Conservation (phyloP, 1,140 invertebrate genomes). For the Pseudomyrmex flavicornis region DNA sequence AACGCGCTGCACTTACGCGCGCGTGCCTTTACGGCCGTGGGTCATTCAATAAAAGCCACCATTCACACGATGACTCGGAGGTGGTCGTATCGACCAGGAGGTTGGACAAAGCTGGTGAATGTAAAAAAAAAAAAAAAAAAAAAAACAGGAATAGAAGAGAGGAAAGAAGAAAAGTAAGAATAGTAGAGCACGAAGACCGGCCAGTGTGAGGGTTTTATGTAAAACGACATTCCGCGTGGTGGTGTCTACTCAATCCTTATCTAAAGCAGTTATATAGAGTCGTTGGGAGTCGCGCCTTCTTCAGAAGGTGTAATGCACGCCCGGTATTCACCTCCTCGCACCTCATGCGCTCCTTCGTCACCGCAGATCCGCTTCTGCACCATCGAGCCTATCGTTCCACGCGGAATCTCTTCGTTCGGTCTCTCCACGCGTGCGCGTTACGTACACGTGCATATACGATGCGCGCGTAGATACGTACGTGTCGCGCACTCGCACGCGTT, state of each 20-base stretch:
- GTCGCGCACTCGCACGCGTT: slow-evolving; percentile 15
- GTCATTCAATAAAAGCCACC: slow-evolving; percentile 72
- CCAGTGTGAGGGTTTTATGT: slow-evolving; percentile 69
- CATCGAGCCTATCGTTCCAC: slow-evolving; percentile 54
- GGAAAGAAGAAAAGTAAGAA: slow-evolving; percentile 10
- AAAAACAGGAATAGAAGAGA: background rate
- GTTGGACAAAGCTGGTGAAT: background rate
- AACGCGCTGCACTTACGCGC: slow-evolving; percentile 62
- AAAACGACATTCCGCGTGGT: slow-evolving; percentile 77
- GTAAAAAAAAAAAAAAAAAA: background rate
- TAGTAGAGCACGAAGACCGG: slow-evolving; percentile 51
- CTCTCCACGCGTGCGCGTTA: background rate
- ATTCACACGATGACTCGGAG: slow-evolving; percentile 34
- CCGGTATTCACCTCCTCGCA: slow-evolving; percentile 44
- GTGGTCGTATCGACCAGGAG: slow-evolving; percentile 36
- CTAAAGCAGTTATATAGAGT: slow-evolving; percentile 78
- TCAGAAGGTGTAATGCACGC: slow-evolving; percentile 79
- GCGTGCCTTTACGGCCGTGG: slow-evolving; percentile 55
- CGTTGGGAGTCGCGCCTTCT: slow-evolving; percentile 77
- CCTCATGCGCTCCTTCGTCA: slow-evolving; percentile 8
- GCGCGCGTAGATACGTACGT: background rate
- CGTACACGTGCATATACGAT: background rate
- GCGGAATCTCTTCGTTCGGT: slow-evolving; percentile 36
- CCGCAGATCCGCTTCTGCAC: slow-evolving; percentile 29
- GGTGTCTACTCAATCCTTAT: slow-evolving; percentile 80